Conservation (phyloP, 2,888 invertebrate genomes). For the Dryobota labecula region DNA sequence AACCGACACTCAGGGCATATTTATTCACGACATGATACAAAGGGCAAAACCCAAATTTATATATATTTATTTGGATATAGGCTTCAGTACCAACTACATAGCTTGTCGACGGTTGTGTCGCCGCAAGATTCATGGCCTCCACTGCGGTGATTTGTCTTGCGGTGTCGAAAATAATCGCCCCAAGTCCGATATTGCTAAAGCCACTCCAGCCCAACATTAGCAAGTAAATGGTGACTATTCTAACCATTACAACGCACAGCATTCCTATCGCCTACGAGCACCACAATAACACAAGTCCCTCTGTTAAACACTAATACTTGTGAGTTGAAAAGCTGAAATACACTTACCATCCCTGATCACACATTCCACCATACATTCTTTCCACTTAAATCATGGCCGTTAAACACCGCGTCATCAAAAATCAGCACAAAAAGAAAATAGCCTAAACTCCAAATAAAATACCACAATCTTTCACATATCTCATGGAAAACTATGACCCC, state of each 20-base stretch:
- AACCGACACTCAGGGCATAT: slow-evolving; percentile 32
- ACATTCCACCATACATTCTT: slow-evolving; percentile 25
- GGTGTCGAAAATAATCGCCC: slow-evolving; percentile 22
- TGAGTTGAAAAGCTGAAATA: slow-evolving; percentile 34
- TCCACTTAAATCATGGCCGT: slow-evolving; percentile 21
- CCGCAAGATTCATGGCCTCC: not conserved
- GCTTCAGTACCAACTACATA: not conserved
- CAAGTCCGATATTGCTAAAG: slow-evolving; percentile 41
- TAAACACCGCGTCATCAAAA: slow-evolving; percentile 1
- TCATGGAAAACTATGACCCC: not conserved
- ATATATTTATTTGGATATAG: slow-evolving; percentile 1
- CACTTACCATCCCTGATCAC: slow-evolving; percentile 1
- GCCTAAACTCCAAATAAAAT: not conserved
- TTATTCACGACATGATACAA: slow-evolving; percentile 20
- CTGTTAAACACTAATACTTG: slow-evolving; percentile 20
- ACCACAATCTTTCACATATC: no score
- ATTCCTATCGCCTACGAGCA: slow-evolving; percentile 53
- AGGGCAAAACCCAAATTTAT: not conserved
- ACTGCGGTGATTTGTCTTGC: slow-evolving; percentile 13
- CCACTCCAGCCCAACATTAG: slow-evolving; percentile 28
- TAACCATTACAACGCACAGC: slow-evolving; percentile 13
- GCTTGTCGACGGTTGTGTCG: no score
- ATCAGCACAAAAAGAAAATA: not conserved
- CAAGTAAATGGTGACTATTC: slow-evolving; percentile 24
- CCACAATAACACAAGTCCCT: slow-evolving; percentile 35